Base-by-base conservation (phyloP, 92 coral and sea anemone genomes). In the Epizoanthus scotinus region DNA sequence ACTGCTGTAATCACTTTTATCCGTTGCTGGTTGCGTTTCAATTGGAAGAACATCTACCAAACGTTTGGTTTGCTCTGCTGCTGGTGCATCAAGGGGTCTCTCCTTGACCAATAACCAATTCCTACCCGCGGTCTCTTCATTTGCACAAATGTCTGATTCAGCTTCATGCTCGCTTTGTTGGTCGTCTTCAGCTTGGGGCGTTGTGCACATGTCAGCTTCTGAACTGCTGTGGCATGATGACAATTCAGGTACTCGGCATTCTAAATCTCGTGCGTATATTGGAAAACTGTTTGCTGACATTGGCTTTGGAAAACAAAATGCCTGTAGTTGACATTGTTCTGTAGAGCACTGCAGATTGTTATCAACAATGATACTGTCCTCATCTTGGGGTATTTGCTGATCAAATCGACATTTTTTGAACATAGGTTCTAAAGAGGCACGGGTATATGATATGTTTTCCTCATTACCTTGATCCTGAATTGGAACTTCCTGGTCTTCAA, bases 241-340 rank as follows among this genome's bases (percentile, higher is more conserved):
- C 12, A 5, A 6, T 40, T 56, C 20, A 0, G 66, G 26, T 31
- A 36, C 57, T 58, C 42, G 21, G 69, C 26, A n/a, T 59, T 75
- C 67, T 2, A 17, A 59, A 38, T 60, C 36, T 17, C 13, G 34
- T 19, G 22, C 34, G 5, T 25, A 73, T 8, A 19, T 28, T 9
- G 81, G 44, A 58, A 75, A 36, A 40, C 81, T 75, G 20, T 58
- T 75, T 12, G 52, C 6, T n/a, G 18, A 56, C 6, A 75, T 38
- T 17, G 81, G 81, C 29, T 58, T 59, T 75, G 81, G 81, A 58
- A 75, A 75, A 36, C 67, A 75, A 58, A 75, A 75, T 21, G 17
- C 22, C 21, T 67, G 68, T 6, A 75, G 6, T 13, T 58, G 54
- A 10, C 14, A 44, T 44, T 8, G 50, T 44, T 44, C 50, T 44